phyloP scores from a whole-genome alignment of 2,113 vertebrate species.

The Monopterus albus region DNA sequence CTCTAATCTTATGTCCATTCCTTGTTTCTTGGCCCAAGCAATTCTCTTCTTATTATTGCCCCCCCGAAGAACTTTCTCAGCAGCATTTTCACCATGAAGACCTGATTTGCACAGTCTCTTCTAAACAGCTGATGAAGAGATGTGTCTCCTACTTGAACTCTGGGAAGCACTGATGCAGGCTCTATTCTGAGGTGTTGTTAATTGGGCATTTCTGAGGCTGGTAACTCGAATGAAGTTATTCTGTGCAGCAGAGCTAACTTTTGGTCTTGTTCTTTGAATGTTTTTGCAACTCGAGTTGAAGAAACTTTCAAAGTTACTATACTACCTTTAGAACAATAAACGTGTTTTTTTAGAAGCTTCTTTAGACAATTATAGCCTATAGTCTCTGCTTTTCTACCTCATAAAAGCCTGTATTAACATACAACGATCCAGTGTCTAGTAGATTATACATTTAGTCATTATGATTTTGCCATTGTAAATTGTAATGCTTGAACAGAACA shows the following conservation, averaged over 20 bases:
- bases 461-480: constrained; percentile 55
- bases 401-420: constrained; percentile 18
- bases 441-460: constrained; percentile 38
- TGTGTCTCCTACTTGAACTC: background rate
- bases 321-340: too few species aligned
- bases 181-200: background rate
- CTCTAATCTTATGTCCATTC: too few species aligned
- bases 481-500: constrained; percentile 42
- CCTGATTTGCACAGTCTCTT: background rate
- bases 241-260: too few species aligned
- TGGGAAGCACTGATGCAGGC: background rate
- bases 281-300: too few species aligned
- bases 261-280: too few species aligned
- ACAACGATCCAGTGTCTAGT: constrained; percentile 15
- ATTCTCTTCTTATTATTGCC: too few species aligned
- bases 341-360: too few species aligned
- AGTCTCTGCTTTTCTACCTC: constrained; percentile 13
- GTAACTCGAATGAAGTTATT: too few species aligned
- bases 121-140: background rate
- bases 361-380: constrained; percentile 2
- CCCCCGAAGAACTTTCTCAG: too few species aligned
- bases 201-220: too few species aligned
- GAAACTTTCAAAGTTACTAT: too few species aligned
- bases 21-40: too few species aligned
- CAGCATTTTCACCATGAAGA: background rate